Conservation (phyloP, 1,140 invertebrate genomes). For the Drosophila bifasciata region DNA sequence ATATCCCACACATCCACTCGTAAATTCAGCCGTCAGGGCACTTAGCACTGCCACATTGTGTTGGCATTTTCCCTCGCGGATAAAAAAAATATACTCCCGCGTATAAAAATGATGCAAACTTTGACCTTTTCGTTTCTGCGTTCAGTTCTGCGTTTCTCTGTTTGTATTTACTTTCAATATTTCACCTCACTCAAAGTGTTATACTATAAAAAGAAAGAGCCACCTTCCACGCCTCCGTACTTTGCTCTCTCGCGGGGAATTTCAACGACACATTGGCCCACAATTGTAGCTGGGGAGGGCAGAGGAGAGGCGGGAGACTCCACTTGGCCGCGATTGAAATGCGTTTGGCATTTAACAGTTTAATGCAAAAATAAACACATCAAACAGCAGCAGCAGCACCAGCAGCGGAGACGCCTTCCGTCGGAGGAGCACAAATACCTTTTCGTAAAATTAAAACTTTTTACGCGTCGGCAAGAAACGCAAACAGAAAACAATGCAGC, state of each 20-base stretch:
- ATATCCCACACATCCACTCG: no score
- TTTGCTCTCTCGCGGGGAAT: constrained; percentile 4
- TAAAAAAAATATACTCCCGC: constrained; percentile 1
- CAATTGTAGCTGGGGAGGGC: constrained; percentile 27
- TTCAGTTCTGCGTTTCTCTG: constrained; percentile 29
- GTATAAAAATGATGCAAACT: constrained; percentile 33
- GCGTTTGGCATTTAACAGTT: constrained; percentile 71
- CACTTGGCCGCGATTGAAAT: constrained; percentile 56
- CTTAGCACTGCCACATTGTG: no score
- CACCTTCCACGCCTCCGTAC: constrained; percentile 16
- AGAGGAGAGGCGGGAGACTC: neutral
- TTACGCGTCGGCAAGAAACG: constrained; percentile 51
- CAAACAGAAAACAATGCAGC: constrained; percentile 67
- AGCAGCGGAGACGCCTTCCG: neutral
- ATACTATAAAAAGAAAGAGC: constrained; percentile 32
- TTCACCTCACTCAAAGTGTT: constrained; percentile 10
- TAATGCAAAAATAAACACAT: constrained; percentile 72
- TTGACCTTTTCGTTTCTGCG: constrained; percentile 38
- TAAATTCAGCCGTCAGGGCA: no score
- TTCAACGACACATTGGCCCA: constrained; percentile 69
- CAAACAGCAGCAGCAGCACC: constrained; percentile 32
- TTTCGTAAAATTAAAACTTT: constrained; percentile 71
- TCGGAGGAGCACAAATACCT: constrained; percentile 49
- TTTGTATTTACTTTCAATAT: constrained; percentile 23
- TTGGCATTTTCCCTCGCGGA: constrained; percentile 17